Base-by-base conservation (phyloP, 2,113 vertebrate genomes). In the Anoura caudifer region DNA sequence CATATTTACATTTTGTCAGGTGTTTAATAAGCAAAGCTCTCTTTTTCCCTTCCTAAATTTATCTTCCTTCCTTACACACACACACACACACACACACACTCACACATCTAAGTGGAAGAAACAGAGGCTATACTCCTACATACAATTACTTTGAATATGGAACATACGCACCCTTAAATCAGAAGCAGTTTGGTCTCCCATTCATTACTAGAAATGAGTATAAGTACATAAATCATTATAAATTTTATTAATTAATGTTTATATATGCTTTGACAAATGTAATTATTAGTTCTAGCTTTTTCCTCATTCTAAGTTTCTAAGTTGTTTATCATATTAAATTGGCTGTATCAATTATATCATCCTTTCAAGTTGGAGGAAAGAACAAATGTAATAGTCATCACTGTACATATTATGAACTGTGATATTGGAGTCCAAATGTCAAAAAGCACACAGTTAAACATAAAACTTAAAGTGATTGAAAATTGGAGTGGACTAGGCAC, bases 241-340 rank as follows among this genome's bases (percentile, higher is more conserved):
- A 65, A 81, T 61, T 28, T 76, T 92, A 93, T 92, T 95, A 83
- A 94, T 81, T 91, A 47, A 83, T 90, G 36, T 95, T 90, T 95
- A 33, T 11, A 79, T 59, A 72, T 87, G n/a, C 33, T 90, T 96
- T 97, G 87, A 91, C 59, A 95, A 92, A 88, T 77, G 19, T 70
- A 65, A 77, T 95, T 92, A 83, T 93, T 70, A 76, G 91, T 94
- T 92, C 16, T n/a, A 87, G 14, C 6, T 86, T 83, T 96, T 95
- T 96, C 6, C 5, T 92, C 26, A 92, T 90, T 96, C 16, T 87
- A 93, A 90, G 92, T 79, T 20, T 94, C 52, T 95, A 90, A 28
- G n/a, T 61, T 79, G 22, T 87, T 92, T 87, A 87, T 90, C 10
- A 90, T 84, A 3, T 19, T 95, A 95, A 96, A 94, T 88, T 91